These are phyloP conservation scores for Cryptus viduatorius DNA, from an alignment of 2,888 invertebrate species.

Conservation along the genomic window DNA sequence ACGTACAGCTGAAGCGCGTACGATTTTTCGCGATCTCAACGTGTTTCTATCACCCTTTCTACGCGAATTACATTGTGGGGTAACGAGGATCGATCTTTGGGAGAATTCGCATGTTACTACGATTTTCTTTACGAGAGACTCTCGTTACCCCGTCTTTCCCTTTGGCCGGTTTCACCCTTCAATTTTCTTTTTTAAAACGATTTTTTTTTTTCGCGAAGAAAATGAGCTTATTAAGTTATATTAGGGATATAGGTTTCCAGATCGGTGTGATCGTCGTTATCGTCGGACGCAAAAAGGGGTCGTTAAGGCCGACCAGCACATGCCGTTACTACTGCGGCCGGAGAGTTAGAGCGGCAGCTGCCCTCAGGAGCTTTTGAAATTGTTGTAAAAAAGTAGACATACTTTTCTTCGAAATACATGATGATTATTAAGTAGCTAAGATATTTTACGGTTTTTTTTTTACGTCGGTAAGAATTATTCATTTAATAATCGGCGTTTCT, in stretches of 20 bases:
- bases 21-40: constrained; percentile 38
- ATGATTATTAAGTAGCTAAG: not conserved
- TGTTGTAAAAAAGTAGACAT: not conserved
- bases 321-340: constrained; percentile 11
- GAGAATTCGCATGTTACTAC: not conserved
- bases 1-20: constrained; percentile 47
- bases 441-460: not conserved
- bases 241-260: not conserved
- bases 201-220: not conserved
- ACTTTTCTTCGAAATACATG: not conserved
- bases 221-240: constrained; percentile 8
- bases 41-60: not conserved
- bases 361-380: not conserved
- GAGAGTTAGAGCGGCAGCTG: not conserved
- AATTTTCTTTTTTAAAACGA: no score
- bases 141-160: not conserved
- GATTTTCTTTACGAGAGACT: constrained; percentile 1
- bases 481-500: not conserved
- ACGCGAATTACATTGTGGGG: no score
- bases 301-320: constrained; percentile 1
- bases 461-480: not conserved
- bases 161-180: constrained; percentile 9
- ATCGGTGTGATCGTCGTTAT: not conserved
- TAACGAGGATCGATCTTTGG: no score
- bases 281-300: not conserved